These are phyloP conservation scores for Menidia menidia DNA, from an alignment of 2,797 vertebrate genomes.

Conservation along the genomic window DNA sequence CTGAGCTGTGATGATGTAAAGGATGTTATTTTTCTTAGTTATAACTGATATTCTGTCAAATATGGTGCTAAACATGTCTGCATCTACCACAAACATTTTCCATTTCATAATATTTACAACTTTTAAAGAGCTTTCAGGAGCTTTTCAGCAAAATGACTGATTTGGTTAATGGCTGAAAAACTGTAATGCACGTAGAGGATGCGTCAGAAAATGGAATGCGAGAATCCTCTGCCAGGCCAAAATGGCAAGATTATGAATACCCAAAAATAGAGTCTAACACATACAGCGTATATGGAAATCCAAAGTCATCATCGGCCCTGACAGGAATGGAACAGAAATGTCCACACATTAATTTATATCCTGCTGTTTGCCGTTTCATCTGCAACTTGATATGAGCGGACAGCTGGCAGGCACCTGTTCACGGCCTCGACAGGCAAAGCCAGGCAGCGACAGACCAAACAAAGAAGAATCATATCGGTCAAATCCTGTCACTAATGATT, in stretches of 20 bases:
- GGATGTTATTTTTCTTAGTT: not conserved
- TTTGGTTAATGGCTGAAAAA: not conserved
- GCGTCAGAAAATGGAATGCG: not conserved
- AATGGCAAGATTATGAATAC: not conserved
- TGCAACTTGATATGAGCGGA: not conserved
- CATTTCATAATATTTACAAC: not conserved
- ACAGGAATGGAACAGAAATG: not conserved
- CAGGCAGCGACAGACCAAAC: not conserved
- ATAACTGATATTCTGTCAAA: not conserved
- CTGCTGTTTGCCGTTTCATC: not conserved
- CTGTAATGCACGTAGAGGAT: not conserved
- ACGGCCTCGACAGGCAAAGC: not conserved
- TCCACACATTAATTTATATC: not conserved
- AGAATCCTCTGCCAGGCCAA: not conserved
- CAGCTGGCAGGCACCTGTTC: not conserved
- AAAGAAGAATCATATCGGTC: not conserved
- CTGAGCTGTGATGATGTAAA: not conserved
- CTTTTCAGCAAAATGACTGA: too few species aligned
- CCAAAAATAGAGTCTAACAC: not conserved
- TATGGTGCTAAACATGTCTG: not conserved
- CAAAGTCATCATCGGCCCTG: not conserved
- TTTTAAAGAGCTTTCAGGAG: too few species aligned
- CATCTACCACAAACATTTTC: not conserved
- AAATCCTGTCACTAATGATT: not conserved
- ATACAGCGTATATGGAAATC: not conserved